A percentile compares a stretch with the other conserved stretches of the same genome.
phyloP scores from a whole-genome alignment of 2,113 vertebrate species.

The Phrynocephalus versicolor region DNA sequence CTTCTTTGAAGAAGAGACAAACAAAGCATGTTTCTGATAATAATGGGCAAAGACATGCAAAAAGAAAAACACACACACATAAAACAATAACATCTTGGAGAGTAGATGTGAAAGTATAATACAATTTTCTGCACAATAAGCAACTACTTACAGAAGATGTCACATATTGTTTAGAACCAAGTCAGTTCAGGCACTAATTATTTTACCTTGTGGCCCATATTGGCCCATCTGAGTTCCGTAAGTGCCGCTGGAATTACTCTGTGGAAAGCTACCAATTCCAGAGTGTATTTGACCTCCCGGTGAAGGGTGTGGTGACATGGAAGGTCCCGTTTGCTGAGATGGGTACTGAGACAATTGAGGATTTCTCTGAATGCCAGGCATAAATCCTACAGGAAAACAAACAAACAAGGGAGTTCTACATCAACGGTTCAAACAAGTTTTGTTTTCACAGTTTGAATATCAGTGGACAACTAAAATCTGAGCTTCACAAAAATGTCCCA shows the following conservation, averaged over 20 bases:
- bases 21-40: neutral
- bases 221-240: conserved; percentile 91
- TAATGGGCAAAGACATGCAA: neutral
- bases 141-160: neutral
- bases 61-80: neutral
- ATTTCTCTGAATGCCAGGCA: conserved; percentile 89
- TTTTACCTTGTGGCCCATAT: conserved; percentile 92
- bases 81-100: neutral
- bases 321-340: conserved; percentile 86
- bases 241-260: conserved; percentile 84
- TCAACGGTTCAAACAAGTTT: neutral
- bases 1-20: neutral
- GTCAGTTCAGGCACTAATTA: neutral
- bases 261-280: conserved; percentile 86
- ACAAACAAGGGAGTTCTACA: conserved; percentile 25
- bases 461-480: neutral
- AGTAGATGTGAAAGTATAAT: neutral
- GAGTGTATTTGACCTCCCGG: conserved; percentile 88
- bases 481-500: neutral
- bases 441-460: neutral
- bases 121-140: neutral
- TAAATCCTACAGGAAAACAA: conserved; percentile 80
- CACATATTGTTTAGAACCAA: conserved; percentile 25
- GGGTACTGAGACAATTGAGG: conserved; percentile 88
- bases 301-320: conserved; percentile 91